Percentiles rank a stretch among this genome's conserved stretches.
These are phyloP conservation scores for Hypsibius dujardini DNA, from an alignment of 1,140 invertebrate genomes.

Conservation along the genomic window DNA sequence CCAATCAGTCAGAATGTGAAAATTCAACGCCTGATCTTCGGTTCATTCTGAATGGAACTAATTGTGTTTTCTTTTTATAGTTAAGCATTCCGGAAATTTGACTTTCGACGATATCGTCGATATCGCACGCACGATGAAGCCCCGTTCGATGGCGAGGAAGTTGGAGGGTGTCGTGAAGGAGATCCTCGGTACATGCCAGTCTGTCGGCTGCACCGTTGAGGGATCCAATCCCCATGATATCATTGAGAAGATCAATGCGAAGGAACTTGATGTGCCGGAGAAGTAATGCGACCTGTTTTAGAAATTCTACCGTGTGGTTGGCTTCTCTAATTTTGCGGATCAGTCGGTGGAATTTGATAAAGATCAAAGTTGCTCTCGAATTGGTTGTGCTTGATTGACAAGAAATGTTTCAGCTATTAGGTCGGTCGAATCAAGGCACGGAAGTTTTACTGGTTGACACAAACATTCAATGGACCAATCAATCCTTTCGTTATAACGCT, in stretches of 20 bases:
- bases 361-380: too few species aligned
- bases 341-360: neutral
- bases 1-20: too few species aligned
- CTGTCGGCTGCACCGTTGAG: conserved; percentile 42
- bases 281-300: conserved; percentile 39
- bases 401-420: too few species aligned
- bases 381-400: too few species aligned
- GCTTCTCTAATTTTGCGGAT: neutral
- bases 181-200: conserved; percentile 82
- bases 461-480: too few species aligned
- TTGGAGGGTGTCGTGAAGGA: conserved; percentile 87
- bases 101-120: conserved; percentile 74
- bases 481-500: too few species aligned
- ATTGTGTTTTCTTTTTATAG: conserved; percentile 40
- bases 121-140: conserved; percentile 79
- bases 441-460: too few species aligned
- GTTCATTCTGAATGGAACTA: neutral
- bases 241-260: conserved; percentile 75
- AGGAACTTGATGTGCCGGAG: conserved; percentile 62
- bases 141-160: conserved; percentile 78
- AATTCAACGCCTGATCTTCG: too few species aligned
- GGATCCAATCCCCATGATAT: conserved; percentile 64
- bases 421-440: too few species aligned
- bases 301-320: neutral
- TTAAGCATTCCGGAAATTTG: conserved; percentile 94